Conservation (phyloP, 1,140 invertebrate genomes). For the Aphelinus atriplicis region DNA sequence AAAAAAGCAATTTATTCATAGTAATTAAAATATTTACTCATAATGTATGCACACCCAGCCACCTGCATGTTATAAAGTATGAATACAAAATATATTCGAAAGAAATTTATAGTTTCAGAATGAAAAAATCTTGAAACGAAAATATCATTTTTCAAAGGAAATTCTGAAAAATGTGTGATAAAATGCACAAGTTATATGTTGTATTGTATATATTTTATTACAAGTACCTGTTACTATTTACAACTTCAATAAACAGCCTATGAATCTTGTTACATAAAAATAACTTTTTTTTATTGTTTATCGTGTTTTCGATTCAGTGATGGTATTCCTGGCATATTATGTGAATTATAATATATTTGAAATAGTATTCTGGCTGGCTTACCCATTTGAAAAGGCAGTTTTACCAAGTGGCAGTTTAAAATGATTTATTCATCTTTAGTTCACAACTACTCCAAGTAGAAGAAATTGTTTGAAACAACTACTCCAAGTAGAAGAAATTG, state of each 20-base stretch:
- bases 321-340: constrained; percentile 12
- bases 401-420: constrained; percentile 9
- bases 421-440: constrained; percentile 12
- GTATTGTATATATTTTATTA: constrained; percentile 60
- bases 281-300: constrained; percentile 50
- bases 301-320: constrained; percentile 24
- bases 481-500: background rate
- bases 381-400: constrained; percentile 9
- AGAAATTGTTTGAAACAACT: no score
- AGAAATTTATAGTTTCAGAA: no score
- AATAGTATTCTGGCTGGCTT: constrained; percentile 20
- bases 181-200: constrained; percentile 21
- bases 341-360: constrained; percentile 13
- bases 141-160: constrained; percentile 1
- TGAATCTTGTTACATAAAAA: constrained; percentile 62
- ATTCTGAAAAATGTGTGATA: background rate
- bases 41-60: no score
- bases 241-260: constrained; percentile 58
- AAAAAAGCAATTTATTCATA: no score
- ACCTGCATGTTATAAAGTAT: no score
- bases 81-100: no score
- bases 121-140: no score
- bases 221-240: constrained; percentile 64
- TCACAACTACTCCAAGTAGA: background rate
- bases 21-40: no score